Percentiles rank a stretch among this genome's conserved stretches.
These are phyloP conservation scores for Sarcophaga subvicina DNA, from an alignment of 2,888 invertebrate genomes.

Conservation along the genomic window DNA sequence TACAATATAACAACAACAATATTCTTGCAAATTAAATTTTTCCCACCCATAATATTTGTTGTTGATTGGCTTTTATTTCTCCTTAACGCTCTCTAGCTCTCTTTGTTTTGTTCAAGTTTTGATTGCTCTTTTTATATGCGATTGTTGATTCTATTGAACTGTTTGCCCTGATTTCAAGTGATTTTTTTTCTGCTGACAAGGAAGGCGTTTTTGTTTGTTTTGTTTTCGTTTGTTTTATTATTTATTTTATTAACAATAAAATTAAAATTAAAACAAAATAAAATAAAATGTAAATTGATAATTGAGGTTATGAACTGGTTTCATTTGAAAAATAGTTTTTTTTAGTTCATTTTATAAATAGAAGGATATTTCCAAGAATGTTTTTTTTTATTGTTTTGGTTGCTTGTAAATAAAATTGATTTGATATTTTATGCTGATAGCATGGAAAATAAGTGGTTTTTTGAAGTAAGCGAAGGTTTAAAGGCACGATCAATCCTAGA, in stretches of 20 bases:
- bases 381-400: background rate
- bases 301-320: conserved; percentile 52
- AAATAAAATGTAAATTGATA: background rate
- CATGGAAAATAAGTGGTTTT: too few relatives aligned
- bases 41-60: conserved; percentile 55
- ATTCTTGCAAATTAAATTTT: conserved; percentile 42
- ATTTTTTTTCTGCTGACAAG: conserved; percentile 24
- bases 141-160: conserved; percentile 33
- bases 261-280: background rate
- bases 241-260: conserved; percentile 17
- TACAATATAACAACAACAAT: conserved; percentile 10
- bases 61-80: background rate
- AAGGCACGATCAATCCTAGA: too few relatives aligned
- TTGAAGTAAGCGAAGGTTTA: too few relatives aligned
- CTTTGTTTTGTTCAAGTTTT: background rate
- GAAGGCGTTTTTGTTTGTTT: conserved; percentile 39
- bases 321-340: conserved; percentile 36
- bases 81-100: background rate
- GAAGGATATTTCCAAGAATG: background rate
- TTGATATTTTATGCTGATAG: too few relatives aligned
- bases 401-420: background rate
- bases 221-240: conserved; percentile 17
- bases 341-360: conserved; percentile 34
- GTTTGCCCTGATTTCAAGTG: conserved; percentile 52
- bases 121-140: background rate